These are phyloP conservation scores for Babyrousa celebensis DNA, from an alignment of 2,797 vertebrate genomes.

Conservation along the genomic window DNA sequence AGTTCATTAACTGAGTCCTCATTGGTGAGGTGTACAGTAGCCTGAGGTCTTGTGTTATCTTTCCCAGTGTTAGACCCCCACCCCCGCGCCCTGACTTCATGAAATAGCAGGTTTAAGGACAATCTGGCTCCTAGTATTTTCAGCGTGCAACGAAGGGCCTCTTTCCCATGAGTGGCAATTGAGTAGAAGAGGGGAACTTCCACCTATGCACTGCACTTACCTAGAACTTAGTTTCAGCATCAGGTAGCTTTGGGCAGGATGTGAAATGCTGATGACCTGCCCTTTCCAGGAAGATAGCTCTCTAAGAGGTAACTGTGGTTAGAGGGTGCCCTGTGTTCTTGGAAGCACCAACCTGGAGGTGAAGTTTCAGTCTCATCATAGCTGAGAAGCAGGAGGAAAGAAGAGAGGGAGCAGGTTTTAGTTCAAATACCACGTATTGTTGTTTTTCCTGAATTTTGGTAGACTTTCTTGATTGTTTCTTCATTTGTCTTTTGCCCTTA, in stretches of 20 bases:
- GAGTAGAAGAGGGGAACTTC: neutral
- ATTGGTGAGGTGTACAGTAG: neutral
- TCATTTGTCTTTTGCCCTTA: neutral
- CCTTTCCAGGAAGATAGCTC: neutral
- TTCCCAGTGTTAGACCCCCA: neutral
- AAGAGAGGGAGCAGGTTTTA: neutral
- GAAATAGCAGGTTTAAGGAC: neutral
- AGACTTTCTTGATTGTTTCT: conserved; percentile 55
- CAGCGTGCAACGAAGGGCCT: neutral
- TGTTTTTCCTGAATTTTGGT: conserved; percentile 41
- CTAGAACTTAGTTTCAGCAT: neutral
- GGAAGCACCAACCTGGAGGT: neutral
- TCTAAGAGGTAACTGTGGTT: neutral
- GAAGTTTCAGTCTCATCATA: neutral
- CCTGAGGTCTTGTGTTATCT: neutral
- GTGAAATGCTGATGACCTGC: neutral
- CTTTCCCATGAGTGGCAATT: neutral
- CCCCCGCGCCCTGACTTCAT: neutral
- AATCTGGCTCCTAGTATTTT: neutral
- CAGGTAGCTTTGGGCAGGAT: neutral
- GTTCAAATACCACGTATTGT: neutral
- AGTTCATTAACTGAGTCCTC: conserved; percentile 14
- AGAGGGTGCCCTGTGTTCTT: neutral
- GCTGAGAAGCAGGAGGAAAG: neutral
- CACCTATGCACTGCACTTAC: neutral